These are phyloP conservation scores for Drosophila ercepeae DNA, from an alignment of 1,140 invertebrate genomes.

Conservation along the genomic window DNA sequence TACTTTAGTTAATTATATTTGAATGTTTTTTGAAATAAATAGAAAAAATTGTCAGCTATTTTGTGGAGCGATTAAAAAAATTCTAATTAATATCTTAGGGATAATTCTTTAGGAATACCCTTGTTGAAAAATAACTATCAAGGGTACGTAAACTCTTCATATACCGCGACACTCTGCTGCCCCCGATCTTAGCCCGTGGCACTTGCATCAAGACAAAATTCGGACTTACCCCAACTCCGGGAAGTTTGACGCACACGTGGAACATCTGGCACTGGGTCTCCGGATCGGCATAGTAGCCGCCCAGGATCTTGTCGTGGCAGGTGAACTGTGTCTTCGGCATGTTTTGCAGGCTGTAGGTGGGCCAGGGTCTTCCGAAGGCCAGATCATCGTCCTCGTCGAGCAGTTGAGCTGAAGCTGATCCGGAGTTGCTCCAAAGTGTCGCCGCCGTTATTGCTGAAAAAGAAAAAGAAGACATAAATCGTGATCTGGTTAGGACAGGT, in stretches of 20 bases:
- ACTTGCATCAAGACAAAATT: conserved; percentile 22
- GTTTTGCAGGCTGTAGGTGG: conserved; percentile 90
- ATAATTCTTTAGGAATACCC: too few relatives aligned
- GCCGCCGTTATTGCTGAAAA: conserved; percentile 48
- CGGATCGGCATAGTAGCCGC: conserved; percentile 95
- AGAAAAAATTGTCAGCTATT: too few relatives aligned
- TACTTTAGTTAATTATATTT: too few relatives aligned
- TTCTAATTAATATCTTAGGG: too few relatives aligned
- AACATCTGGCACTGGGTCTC: conserved; percentile 97
- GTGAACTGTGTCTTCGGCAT: conserved; percentile 94
- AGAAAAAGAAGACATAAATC: conserved; percentile 35
- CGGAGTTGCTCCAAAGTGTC: conserved; percentile 45
- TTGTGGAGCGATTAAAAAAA: too few relatives aligned
- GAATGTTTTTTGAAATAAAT: neutral
- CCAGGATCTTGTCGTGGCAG: conserved; percentile 93
- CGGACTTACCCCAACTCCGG: conserved; percentile 88
- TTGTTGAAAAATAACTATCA: too few relatives aligned
- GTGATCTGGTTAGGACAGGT: conserved; percentile 43
- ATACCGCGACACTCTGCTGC: conserved; percentile 3
- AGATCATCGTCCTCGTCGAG: conserved; percentile 71
- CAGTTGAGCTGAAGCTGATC: conserved; percentile 52
- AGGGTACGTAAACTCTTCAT: neutral
- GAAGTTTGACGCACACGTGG: conserved; percentile 94
- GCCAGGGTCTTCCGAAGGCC: conserved; percentile 82
- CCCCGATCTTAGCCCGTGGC: conserved; percentile 15